Evolutionary conservation across 2,113 vertebrate genomes (phyloP).

Genomic region (Lophura nycthemera): DNA sequence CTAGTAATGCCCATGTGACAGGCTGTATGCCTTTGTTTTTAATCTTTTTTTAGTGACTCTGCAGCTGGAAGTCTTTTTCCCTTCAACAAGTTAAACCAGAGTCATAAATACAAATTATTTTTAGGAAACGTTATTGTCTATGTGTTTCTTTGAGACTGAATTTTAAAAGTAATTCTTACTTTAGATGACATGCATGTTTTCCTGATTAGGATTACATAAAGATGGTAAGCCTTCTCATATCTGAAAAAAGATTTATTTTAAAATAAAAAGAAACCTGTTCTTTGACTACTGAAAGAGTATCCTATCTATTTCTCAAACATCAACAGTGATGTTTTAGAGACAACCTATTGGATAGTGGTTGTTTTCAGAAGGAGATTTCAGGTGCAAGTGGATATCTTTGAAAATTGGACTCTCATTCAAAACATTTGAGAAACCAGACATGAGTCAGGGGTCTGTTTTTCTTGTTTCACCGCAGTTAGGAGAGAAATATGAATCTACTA

Average conservation of each 20-base stretch:
- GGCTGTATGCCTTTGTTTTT: background rate
- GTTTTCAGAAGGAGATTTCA: background rate
- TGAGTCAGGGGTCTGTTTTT: background rate
- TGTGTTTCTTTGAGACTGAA: background rate
- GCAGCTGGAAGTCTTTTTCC: background rate
- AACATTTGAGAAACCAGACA: background rate
- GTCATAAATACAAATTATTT: background rate
- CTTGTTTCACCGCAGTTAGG: background rate
- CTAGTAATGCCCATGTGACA: background rate
- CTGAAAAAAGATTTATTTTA: background rate
- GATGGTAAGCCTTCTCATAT: background rate
- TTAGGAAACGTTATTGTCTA: background rate
- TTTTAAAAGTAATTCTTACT: background rate
- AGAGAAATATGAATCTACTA: background rate
- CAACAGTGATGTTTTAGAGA: background rate
- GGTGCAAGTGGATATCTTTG: background rate
- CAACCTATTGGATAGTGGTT: background rate
- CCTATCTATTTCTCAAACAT: background rate
- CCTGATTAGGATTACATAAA: background rate
- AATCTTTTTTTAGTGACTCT: background rate
- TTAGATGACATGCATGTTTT: accelerated
- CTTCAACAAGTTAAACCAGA: background rate
- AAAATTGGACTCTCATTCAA: background rate
- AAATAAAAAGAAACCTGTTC: background rate
- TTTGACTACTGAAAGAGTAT: background rate